Conservation (phyloP, 2,888 invertebrate genomes). For the Cephus sareptanus region DNA sequence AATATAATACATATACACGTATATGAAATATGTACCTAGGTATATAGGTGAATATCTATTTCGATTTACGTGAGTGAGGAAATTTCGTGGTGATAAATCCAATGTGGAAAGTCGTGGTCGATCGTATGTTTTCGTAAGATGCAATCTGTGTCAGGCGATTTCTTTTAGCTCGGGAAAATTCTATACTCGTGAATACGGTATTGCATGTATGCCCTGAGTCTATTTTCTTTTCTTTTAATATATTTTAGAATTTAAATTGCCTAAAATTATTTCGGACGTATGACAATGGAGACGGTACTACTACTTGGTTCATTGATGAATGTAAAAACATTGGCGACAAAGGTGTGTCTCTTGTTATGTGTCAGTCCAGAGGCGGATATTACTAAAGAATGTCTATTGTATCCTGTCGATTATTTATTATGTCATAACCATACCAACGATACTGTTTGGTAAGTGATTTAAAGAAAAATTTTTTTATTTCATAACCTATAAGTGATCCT, state of each 20-base stretch:
- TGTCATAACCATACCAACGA: slow-evolving; percentile 13
- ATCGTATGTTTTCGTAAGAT: background rate
- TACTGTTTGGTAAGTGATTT: no score
- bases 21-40: background rate
- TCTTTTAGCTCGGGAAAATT: background rate
- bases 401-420: slow-evolving; percentile 18
- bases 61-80: background rate
- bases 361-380: slow-evolving; percentile 35
- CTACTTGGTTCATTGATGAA: slow-evolving; percentile 28
- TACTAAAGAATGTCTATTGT: slow-evolving; percentile 39
- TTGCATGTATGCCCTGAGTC: background rate
- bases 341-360: slow-evolving; percentile 34
- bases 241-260: background rate
- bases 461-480: no score
- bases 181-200: background rate
- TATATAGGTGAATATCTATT: background rate
- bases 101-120: background rate
- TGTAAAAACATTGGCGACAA: slow-evolving; percentile 21
- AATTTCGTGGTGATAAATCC: background rate
- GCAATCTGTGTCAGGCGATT: background rate
- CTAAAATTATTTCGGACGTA: background rate
- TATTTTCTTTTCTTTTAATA: background rate
- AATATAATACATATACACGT: background rate
- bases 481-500: no score
- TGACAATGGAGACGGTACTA: slow-evolving; percentile 21